Evolutionary conservation across 2,888 invertebrate genomes (phyloP), one percentile per base, ranked within the genome.

Genomic region (Carpatolechia fugitivella): DNA sequence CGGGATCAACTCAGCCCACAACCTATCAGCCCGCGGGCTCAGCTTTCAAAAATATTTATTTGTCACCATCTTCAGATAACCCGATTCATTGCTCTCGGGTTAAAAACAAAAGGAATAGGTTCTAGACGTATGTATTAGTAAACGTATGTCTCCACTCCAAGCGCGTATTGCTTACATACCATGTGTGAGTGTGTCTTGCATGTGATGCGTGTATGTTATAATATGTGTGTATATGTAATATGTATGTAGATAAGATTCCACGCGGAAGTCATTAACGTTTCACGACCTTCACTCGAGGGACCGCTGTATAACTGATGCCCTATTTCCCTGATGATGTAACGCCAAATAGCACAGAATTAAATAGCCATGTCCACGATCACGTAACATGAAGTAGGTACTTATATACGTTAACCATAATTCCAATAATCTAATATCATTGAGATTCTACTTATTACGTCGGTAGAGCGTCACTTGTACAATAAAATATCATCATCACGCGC

Each of bases 241-340:
- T 48, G 20, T 65, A 76, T 74, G 74, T 74, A 74, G 74, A 78
- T 80, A 74, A 74, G 75, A 80, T 79, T 77, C 77, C 65, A 82
- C 68, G 65, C 83, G 84, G 84, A 84, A 82, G 76, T 80, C 73
- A 80, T 82, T 78, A 78, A 68, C 68, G 71, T 70, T 67, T 60
- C 60, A 74, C 70, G 84, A 78, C 85, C 86, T 86, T 85, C 80
- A 70, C 60, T 65, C 72, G 72, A 74, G 78, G 78, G 78, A 74
- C 74, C 66, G 70, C 67, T 38, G 44, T 44, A 13, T 18, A 41
- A 69, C 72, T 65, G 68, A 57, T 74, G 82, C 74, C 82, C 83
- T 82, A 77, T 79, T 82, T 85, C 77, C 80, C 81, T 72, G 73
- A 77, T 84, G 82, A 80, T 74, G 77, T 81, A 73, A 51, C 49